Conservation (phyloP, 2,888 invertebrate genomes). For the Drosophila meridiana region DNA sequence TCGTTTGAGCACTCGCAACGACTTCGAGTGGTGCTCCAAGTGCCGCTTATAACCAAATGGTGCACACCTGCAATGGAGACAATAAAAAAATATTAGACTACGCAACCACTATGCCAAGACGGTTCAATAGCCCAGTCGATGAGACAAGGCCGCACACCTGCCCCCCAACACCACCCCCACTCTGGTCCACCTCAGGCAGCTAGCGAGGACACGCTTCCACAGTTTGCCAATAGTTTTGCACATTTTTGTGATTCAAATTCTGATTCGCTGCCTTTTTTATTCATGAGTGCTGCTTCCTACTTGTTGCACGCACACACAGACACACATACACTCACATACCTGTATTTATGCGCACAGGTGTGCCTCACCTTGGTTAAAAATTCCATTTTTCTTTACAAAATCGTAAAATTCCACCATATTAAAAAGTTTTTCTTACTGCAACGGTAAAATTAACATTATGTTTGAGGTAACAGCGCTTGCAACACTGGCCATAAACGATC, state of each 20-base stretch:
- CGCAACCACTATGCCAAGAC: slow-evolving; percentile 6
- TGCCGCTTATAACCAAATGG: slow-evolving; percentile 62
- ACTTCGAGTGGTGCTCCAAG: slow-evolving; percentile 54
- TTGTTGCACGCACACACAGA: slow-evolving; percentile 45
- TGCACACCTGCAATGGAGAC: slow-evolving; percentile 57
- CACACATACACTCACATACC: slow-evolving; percentile 19
- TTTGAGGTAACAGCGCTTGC: neutral
- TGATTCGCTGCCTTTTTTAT: slow-evolving; percentile 38
- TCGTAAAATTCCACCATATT: slow-evolving; percentile 4
- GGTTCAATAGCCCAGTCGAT: slow-evolving; percentile 53
- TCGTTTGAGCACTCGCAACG: slow-evolving; percentile 48
- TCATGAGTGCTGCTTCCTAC: slow-evolving; percentile 46
- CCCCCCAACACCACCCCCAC: no score
- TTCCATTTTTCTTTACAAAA: neutral
- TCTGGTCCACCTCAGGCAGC: neutral
- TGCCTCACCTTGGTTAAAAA: slow-evolving; percentile 15
- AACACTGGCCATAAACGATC: neutral
- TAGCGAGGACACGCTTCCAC: slow-evolving; percentile 20
- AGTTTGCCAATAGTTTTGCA: slow-evolving; percentile 70
- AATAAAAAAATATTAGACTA: slow-evolving; percentile 35
- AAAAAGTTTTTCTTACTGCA: neutral
- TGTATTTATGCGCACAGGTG: slow-evolving; percentile 22
- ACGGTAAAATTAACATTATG: slow-evolving; percentile 1
- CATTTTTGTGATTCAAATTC: slow-evolving; percentile 58
- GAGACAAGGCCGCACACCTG: slow-evolving; percentile 57